Evolutionary conservation across 2,888 invertebrate species (phyloP), one percentile per base, ranked within the genome.

Genomic region (Microplitis deprimator): DNA sequence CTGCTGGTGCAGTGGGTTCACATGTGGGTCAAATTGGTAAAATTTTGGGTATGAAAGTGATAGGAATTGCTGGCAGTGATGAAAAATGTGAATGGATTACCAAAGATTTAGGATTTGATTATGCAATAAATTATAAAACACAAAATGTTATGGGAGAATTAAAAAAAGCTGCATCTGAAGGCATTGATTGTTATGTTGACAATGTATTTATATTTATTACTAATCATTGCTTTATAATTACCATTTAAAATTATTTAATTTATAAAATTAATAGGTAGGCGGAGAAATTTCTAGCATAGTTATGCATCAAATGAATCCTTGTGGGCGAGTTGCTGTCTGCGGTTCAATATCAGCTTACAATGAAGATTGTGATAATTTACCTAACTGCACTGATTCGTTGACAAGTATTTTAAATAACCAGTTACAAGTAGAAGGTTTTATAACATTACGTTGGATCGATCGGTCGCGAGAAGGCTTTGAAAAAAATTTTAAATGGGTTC

Each of bases 1-100:
- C 95, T n/a, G 95, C 94, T 38, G 96, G 96, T 17, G 95, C 95
- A 60, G 95, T 96, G 10, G 96, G 96, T 6, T 93, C 92, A 77
- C 91, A 94, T 71, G 95, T 95, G 39, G 95, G 95, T 1, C 96
- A 96, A 91, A 94, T 96, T 80, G 96, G 93, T 0, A 95, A 95
- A 90, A 92, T 94, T 83, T 70, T 86, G 92, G 93, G 93, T n/a
- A 93, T 94, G 83, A 91, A 89, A 76, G 95, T 94, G 0, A 93
- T 95, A 81, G 95, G 95, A 4, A 92, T 94, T 82, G 93, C 94
- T n/a, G 95, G 95, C 0, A 91, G 93, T 4, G 93, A 94, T 81
- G 93, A 92, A 29, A 95, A 96, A 90, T 93, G 93, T 81, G 90
- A 92, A 79, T 95, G 94, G 94, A 87, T 95, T 20, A 91, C 90